Evolutionary conservation across 2,888 invertebrate species (phyloP), one percentile per base, ranked within the genome.

Genomic region (Pyralis farinalis): DNA sequence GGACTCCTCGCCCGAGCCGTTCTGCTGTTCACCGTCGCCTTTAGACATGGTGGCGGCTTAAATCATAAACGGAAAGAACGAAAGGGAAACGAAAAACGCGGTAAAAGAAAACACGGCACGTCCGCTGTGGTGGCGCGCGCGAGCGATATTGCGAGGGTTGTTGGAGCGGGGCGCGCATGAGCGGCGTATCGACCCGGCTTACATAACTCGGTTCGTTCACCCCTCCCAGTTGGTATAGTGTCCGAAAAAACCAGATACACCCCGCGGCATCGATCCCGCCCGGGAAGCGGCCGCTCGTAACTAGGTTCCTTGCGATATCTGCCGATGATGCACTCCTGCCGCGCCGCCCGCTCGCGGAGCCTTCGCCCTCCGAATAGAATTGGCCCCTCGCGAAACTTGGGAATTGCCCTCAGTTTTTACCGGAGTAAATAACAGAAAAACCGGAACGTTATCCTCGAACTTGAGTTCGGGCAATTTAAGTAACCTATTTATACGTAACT

Each of bases 1-100:
- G 69, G 96, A 97, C 91, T 98, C 97, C 89, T 96, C 96, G 71
- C 94, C 93, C 72, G 95, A 95, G 73, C 94, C 91, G 84, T 96
- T 96, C 81, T 96, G 96, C 88, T 96, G 95, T 82, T 95, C 95
- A 69, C 94, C 92, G 87, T 95, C 95, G 84, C 94, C 95, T 91
- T 95, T 95, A 85, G 94, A 94, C 95, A 95, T 95, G 93, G 93
- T 94, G 86, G 63, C 74, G 58, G 64, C 70, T 85, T 72, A 85
- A 89, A 89, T 86, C 86, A 87, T 88, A 88, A 90, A 90, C 87
- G 86, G 79, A 86, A 90, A 89, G 80, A 88, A 88, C 85, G 84
- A 89, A 90, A 90, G 85, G 86, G 86, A 89, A 89, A 86, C 80
- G 81, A 84, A 88, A 90, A 90, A 89, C 83, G 85, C 86, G 85